phyloP scores from a whole-genome alignment of 2,888 invertebrate species.

The Unio pictorum region DNA sequence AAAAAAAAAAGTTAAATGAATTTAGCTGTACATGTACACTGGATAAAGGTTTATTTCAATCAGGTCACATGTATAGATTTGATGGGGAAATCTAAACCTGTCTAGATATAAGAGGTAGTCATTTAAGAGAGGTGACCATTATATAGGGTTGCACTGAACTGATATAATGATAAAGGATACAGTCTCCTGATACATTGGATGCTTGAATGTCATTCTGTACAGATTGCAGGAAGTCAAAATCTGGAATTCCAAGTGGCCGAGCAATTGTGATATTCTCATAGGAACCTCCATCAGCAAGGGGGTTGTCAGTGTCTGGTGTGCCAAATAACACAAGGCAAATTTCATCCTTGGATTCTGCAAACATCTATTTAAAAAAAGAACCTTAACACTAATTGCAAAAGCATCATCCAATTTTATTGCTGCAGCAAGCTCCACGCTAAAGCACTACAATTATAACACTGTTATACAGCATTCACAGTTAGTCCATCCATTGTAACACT shows the following conservation, averaged over 20 bases:
- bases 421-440: too few species aligned
- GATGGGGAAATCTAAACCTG: background rate
- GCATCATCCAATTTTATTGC: too few species aligned
- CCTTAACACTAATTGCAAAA: background rate
- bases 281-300: slow-evolving; percentile 68
- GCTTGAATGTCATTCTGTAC: slow-evolving; percentile 67
- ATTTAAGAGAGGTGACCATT: background rate
- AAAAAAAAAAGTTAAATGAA: too few species aligned
- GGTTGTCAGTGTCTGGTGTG: slow-evolving; percentile 75
- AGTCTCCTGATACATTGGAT: slow-evolving; percentile 77
- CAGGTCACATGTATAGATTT: background rate
- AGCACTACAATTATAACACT: too few species aligned
- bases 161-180: slow-evolving; percentile 71
- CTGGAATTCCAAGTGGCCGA: slow-evolving; percentile 74
- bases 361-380: slow-evolving; percentile 73
- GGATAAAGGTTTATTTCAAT: background rate
- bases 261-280: slow-evolving; percentile 77
- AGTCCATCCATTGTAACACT: too few species aligned
- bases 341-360: slow-evolving; percentile 79
- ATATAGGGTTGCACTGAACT: too few species aligned
- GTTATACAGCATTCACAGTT: too few species aligned
- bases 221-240: slow-evolving; percentile 77
- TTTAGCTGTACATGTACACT: too few species aligned
- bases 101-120: background rate
- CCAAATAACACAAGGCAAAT: slow-evolving; percentile 80